A percentile compares a stretch with the other conserved stretches of the same genome.
Evolutionary conservation across 1,140 invertebrate species (phyloP).

Genomic region (Papilio polyxenes): DNA sequence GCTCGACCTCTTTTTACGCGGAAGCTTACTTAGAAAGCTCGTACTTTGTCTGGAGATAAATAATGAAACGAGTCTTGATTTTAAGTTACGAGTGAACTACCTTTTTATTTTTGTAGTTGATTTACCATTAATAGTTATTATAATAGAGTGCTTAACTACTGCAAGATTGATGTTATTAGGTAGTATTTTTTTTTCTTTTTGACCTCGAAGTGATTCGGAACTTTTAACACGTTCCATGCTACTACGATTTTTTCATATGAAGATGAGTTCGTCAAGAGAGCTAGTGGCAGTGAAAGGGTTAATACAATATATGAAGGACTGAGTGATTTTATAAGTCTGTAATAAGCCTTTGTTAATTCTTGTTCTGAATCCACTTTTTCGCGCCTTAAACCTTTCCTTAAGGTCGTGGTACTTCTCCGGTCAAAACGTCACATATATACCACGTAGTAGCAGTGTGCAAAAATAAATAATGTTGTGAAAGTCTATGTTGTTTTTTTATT

Average conservation of each 20-base stretch:
- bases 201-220: too few relatives aligned
- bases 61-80: constrained; percentile 37
- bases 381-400: too few relatives aligned
- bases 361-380: too few relatives aligned
- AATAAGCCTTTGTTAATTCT: too few relatives aligned
- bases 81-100: constrained; percentile 27
- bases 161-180: background rate
- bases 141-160: background rate
- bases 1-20: constrained; percentile 39
- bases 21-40: constrained; percentile 36
- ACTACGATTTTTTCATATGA: too few relatives aligned
- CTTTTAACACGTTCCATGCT: too few relatives aligned
- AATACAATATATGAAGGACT: too few relatives aligned
- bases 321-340: too few relatives aligned
- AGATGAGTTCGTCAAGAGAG: too few relatives aligned
- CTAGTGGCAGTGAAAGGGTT: too few relatives aligned
- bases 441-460: background rate
- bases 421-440: background rate
- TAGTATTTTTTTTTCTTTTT: too few relatives aligned
- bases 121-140: background rate
- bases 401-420: too few relatives aligned
- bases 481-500: background rate
- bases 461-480: background rate
- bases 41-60: constrained; percentile 31
- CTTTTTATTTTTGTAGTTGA: background rate